Percentiles rank a stretch among this genome's conserved stretches.
Evolutionary conservation across 1,140 invertebrate species (phyloP).

Genomic region (Harlomillsia oculata): DNA sequence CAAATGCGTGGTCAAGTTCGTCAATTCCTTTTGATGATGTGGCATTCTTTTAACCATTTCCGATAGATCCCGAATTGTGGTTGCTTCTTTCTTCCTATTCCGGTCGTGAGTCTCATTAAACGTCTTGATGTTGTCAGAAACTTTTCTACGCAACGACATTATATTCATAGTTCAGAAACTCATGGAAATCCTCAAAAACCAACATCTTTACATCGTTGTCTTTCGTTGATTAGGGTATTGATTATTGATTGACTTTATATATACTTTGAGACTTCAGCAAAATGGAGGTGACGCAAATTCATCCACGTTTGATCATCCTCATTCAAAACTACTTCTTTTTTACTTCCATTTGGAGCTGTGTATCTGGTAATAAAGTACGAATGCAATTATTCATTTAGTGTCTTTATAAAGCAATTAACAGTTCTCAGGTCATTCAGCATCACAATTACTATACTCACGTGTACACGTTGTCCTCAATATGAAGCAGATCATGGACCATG

Average conservation of each 20-base stretch:
- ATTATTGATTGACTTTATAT: background rate
- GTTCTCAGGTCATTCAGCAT: background rate
- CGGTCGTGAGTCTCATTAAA: constrained; percentile 39
- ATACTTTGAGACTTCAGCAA: constrained; percentile 88
- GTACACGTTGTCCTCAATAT: constrained; percentile 98
- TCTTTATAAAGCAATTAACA: background rate
- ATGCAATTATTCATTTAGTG: background rate
- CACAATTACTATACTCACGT: constrained; percentile 50
- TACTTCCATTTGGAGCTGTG: constrained; percentile 63
- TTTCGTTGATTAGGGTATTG: background rate
- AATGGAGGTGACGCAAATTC: constrained; percentile 95
- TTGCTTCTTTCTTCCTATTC: constrained; percentile 63
- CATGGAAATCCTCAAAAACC: no score
- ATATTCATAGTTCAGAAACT: background rate
- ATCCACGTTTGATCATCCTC: constrained; percentile 99
- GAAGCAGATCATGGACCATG: constrained; percentile 97
- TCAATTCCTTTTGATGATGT: constrained; percentile 98
- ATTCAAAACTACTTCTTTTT: constrained; percentile 95
- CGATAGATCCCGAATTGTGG: constrained; percentile 89
- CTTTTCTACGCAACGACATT: constrained; percentile 40
- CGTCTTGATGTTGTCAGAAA: constrained; percentile 55
- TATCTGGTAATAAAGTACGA: constrained; percentile 60
- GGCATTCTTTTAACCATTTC: constrained; percentile 99
- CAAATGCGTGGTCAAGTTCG: constrained; percentile 96
- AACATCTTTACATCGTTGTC: background rate